Base-by-base conservation (phyloP, 2,888 invertebrate genomes). In the Andrena marginata region DNA sequence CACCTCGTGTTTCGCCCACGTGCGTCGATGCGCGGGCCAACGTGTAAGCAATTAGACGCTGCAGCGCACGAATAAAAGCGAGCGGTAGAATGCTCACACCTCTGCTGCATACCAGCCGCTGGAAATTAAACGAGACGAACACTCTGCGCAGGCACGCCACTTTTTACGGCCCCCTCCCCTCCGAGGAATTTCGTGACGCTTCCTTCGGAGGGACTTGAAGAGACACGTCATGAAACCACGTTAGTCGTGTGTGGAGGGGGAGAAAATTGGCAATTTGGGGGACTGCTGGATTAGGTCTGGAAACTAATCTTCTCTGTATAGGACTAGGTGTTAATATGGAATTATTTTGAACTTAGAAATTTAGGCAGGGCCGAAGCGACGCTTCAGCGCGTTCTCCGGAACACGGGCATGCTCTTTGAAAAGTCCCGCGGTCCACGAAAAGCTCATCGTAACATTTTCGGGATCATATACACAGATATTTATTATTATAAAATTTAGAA, bases 31-130 rank as follows among this genome's bases (percentile, higher is more conserved):
- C 70, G 77, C 68, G 62, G 48, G 33, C 54, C 80, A 80, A 77
- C 85, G 85, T 82, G 88, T 77, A 84, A 78, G 88, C 86, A 87
- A 87, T 87, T 87, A 87, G 87, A 85, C 80, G 79, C 65, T 82
- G 85, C 81, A 84, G 75, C 83, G 79, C 79, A 81, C 85, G 86
- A 82, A 85, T 87, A 87, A 83, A 86, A 82, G 85, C 85, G 79
- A 82, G 83, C 85, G 75, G 82, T 70, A 78, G 78, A 78, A 77
- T 80, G 69, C 78, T 74, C 79, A 78, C 84, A 76, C 74, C 80
- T 82, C 63, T 60, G 65, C 62, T 35, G 75, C 81, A 82, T 82
- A 83, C 77, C 87, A 65, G 13, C 59, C 60, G 64, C 33, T 23
- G 49, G 51, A 77, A 83, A 85, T 79, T 70, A 79, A 83, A 73